A percentile compares a stretch with the other conserved stretches of the same genome.
Conservation (phyloP, 2,113 vertebrate species). For the Hiodon alosoides region DNA sequence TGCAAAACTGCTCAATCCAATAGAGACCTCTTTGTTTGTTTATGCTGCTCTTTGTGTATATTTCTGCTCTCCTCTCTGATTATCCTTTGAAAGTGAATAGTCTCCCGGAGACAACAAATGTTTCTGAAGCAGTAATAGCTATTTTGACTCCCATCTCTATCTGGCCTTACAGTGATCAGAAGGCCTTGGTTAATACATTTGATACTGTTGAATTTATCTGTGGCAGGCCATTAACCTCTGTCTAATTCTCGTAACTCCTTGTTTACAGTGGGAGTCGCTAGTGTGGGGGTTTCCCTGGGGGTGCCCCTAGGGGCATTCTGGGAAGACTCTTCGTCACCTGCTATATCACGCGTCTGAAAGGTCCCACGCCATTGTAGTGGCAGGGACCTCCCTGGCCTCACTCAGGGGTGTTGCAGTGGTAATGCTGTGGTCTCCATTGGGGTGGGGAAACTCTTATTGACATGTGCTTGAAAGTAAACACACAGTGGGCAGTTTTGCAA, state of each 20-base stretch:
- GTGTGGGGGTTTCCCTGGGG: too few relatives aligned
- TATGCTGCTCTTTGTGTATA: not conserved
- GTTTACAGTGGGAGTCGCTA: slow-evolving; percentile 24
- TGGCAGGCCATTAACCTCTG: slow-evolving; percentile 54
- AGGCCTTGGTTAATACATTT: slow-evolving; percentile 51
- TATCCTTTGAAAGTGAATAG: too few relatives aligned
- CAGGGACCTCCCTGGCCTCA: not conserved
- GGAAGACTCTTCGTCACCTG: not conserved
- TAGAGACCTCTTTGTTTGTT: not conserved
- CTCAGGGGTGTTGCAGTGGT: not conserved
- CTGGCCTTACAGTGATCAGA: slow-evolving; percentile 21
- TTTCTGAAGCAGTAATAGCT: too few relatives aligned
- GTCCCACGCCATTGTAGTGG: not conserved
- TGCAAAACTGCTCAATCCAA: slow-evolving; percentile 36
- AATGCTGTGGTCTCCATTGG: not conserved
- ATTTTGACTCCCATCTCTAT: slow-evolving; percentile 30
- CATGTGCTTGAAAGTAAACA: too few relatives aligned
- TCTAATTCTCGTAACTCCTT: slow-evolving; percentile 40
- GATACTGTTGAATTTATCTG: slow-evolving; percentile 55
- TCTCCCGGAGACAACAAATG: too few relatives aligned
- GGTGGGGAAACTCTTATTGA: too few relatives aligned
- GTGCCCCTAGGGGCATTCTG: not conserved
- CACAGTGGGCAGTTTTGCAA: too few relatives aligned
- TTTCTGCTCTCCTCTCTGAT: not conserved
- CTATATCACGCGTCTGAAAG: not conserved